phyloP scores from a whole-genome alignment of 2,888 invertebrate species.

The Lepetodrilus schrolli region DNA sequence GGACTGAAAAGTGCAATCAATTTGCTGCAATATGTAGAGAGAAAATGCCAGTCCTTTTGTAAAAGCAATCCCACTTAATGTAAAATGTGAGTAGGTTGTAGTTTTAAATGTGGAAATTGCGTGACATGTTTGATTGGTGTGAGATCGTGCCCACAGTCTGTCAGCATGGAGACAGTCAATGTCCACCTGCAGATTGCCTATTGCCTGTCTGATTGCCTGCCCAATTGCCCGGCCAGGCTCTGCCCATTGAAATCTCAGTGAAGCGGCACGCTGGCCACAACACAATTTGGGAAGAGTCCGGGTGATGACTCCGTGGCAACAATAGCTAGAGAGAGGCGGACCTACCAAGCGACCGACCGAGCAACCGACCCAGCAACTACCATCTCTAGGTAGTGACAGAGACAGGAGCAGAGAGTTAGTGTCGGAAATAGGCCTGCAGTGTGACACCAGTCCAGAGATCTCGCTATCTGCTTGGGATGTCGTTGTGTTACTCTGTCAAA shows the following conservation, averaged over 20 bases:
- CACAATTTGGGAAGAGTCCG: neutral
- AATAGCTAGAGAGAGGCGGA: neutral
- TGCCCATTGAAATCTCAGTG: neutral
- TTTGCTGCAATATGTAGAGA: too few species aligned
- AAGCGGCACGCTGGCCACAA: neutral
- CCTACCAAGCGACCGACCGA: too few species aligned
- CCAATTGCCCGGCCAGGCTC: neutral
- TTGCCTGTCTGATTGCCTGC: neutral
- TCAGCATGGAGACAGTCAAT: neutral
- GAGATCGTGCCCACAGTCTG: neutral
- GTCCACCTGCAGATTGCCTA: neutral
- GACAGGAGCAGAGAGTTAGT: too few species aligned
- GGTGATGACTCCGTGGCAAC: neutral
- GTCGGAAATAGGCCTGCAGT: neutral
- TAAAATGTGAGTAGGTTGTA: neutral
- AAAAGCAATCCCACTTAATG: too few species aligned
- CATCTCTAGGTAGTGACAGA: too few species aligned
- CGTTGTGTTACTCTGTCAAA: constrained; percentile 5
- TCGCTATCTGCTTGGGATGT: neutral
- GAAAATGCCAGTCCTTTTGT: too few species aligned
- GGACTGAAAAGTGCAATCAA: too few species aligned
- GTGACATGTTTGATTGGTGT: neutral
- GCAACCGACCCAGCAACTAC: too few species aligned
- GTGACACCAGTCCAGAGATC: neutral
- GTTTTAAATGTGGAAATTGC: constrained; percentile 22